Conservation (phyloP, 2,113 vertebrate species). For the Brachyhypopomus occidentalis region DNA sequence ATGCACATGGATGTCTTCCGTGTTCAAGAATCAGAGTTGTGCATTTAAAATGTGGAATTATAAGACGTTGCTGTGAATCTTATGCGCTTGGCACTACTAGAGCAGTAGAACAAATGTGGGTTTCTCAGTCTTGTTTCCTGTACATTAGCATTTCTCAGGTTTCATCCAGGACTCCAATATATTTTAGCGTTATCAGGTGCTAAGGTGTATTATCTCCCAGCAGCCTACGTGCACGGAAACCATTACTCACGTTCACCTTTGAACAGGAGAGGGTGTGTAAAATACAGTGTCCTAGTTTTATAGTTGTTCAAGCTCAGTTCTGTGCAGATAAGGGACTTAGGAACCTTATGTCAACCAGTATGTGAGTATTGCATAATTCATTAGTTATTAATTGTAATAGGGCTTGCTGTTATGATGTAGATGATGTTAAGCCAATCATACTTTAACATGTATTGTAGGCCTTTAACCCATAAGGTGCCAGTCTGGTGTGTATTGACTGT, state of each 20-base stretch:
- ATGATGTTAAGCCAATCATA: not conserved
- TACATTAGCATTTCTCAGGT: no score
- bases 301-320: not conserved
- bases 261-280: conserved; percentile 28
- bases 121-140: no score
- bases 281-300: conserved; percentile 11
- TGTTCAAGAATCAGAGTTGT: no score
- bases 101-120: no score
- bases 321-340: conserved; percentile 22
- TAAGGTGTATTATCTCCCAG: not conserved
- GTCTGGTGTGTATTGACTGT: not conserved
- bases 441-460: not conserved
- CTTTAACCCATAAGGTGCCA: not conserved
- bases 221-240: conserved; percentile 28
- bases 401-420: conserved; percentile 1
- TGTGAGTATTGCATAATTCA: not conserved
- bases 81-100: no score
- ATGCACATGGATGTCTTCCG: no score
- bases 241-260: conserved; percentile 27
- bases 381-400: not conserved
- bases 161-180: no score
- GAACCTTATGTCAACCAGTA: not conserved
- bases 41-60: no score
- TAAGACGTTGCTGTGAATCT: no score
- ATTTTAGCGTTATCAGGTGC: not conserved